Evolutionary conservation across 1,140 invertebrate genomes (phyloP), one percentile per base, ranked within the genome.

Genomic region (Leptonema lineaticorne): DNA sequence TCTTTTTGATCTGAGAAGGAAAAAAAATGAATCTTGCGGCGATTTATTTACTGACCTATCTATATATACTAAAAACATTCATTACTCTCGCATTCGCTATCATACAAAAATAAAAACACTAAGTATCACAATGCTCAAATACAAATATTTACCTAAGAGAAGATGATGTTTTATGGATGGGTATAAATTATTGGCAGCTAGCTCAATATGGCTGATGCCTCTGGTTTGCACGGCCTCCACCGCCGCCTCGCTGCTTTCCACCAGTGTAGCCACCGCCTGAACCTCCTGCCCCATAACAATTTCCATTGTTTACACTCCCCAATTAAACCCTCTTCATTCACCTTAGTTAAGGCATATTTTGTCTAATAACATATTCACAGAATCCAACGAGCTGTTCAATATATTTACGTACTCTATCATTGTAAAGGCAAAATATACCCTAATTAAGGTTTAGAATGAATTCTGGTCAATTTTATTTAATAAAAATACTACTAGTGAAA

Each of bases 121-220:
- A n/a, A n/a, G n/a, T n/a, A n/a, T n/a, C 20, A 53, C 50, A 26
- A 53, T 26, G 24, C 18, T 53, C 50, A 11, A 37, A 56, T 68
- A 53, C 50, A 11, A 37, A 56, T 68, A 53, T 68, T 63, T 63
- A 62, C 67, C 59, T 68, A 60, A 63, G 33, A 72, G 67, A 67
- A 64, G 65, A 67, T 57, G 68, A 68, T 57, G 67, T 58, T 27
- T 53, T 41, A 41, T 60, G 63, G 60, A 58, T 68, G 53, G 63
- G 48, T 56, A 56, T 57, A 66, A 41, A 50, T 63, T 68, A 68
- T 30, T n/a, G 16, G 46, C 30, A 69, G 71, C 67, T 69, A 68
- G 75, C 76, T 84, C 87, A 90, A 84, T 91, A 91, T 75, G 89
- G 89, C 82, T 90, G 88, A 83, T 90, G 88, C 85, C 89, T 88